Conservation (phyloP, 1,140 invertebrate species). For the Ctenoplectra terminalis region DNA sequence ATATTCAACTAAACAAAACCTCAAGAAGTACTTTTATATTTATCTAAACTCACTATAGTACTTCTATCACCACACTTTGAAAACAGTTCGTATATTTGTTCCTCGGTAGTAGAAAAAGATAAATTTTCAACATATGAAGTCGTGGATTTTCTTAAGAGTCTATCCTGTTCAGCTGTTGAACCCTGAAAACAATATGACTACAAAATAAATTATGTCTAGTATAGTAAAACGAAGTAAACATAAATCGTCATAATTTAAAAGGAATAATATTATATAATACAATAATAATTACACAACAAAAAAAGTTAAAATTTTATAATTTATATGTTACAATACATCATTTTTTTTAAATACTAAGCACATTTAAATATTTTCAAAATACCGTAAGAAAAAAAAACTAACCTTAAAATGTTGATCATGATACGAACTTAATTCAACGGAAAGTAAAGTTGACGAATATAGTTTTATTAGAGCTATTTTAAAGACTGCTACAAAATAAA, state of each 20-base stretch:
- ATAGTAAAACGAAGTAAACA: no score
- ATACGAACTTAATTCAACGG: constrained; percentile 93
- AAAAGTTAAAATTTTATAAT: no score
- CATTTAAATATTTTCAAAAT: background rate
- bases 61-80: constrained; percentile 97
- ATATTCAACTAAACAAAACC: constrained; percentile 99
- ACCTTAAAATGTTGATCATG: constrained; percentile 98
- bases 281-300: no score
- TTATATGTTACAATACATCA: no score
- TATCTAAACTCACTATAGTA: constrained; percentile 99
- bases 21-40: constrained; percentile 99
- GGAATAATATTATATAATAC: no score
- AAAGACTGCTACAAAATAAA: background rate
- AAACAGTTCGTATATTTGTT: constrained; percentile 99
- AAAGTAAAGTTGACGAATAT: constrained; percentile 73
- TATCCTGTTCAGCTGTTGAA: constrained; percentile 95
- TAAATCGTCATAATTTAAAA: no score
- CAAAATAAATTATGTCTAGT: no score
- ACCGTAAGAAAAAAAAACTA: constrained; percentile 66
- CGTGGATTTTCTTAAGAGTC: constrained; percentile 87
- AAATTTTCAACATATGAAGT: constrained; percentile 99
- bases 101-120: constrained; percentile 99
- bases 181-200: constrained; percentile 86
- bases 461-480: constrained; percentile 54
- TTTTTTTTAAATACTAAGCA: background rate